phyloP scores from a whole-genome alignment of 1,140 invertebrate species.

The Rhyacophila brunnea region DNA sequence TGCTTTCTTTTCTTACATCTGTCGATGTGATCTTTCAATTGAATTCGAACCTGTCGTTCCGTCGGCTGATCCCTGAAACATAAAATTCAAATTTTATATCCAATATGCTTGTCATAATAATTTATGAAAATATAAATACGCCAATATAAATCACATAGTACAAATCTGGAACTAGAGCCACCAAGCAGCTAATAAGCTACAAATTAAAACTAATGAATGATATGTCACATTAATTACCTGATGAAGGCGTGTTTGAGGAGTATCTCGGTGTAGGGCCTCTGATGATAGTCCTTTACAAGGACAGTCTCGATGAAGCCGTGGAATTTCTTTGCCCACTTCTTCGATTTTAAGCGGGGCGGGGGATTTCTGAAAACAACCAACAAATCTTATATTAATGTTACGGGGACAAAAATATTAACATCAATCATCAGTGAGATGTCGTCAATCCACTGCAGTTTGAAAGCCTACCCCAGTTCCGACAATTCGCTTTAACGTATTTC shows the following conservation, averaged over 20 bases:
- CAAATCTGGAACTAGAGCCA: too few species aligned
- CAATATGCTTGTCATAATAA: too few species aligned
- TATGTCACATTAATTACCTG: slow-evolving; percentile 48
- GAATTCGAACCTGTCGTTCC: slow-evolving; percentile 95
- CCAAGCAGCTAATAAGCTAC: too few species aligned
- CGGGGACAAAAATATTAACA: not conserved
- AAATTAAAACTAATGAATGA: too few species aligned
- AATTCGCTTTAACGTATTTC: too few species aligned
- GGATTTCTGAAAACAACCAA: slow-evolving; percentile 76
- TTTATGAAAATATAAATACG: not conserved
- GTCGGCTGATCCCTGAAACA: slow-evolving; percentile 85
- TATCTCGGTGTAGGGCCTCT: slow-evolving; percentile 97
- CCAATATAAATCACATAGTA: not conserved
- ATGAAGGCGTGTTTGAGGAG: slow-evolving; percentile 97
- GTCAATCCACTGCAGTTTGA: too few species aligned
- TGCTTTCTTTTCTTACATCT: slow-evolving; percentile 92
- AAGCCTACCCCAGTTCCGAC: too few species aligned
- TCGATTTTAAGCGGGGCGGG: slow-evolving; percentile 94
- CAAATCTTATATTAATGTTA: not conserved
- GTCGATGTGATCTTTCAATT: slow-evolving; percentile 99
- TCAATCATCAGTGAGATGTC: too few species aligned
- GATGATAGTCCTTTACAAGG: slow-evolving; percentile 95
- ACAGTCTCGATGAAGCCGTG: slow-evolving; percentile 71
- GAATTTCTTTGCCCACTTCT: slow-evolving; percentile 98
- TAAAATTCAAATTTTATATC: not conserved